Evolutionary conservation across 2,113 vertebrate genomes (phyloP), one percentile per base, ranked within the genome.

Genomic region (Anarrhichthys ocellatus): DNA sequence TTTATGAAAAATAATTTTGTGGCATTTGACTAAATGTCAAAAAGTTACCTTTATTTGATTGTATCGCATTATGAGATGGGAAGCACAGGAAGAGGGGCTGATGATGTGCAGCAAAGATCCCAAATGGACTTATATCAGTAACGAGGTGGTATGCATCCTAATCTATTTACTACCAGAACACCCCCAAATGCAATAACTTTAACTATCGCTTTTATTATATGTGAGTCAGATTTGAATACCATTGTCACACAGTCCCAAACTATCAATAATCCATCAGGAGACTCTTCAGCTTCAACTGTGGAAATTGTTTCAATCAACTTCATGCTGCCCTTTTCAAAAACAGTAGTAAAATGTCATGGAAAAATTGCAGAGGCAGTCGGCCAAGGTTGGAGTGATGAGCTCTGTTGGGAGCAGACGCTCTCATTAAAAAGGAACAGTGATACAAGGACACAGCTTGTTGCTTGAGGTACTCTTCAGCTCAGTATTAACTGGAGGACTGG

Each of bases 401-500:
- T 93, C 88, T 83, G 90, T 22, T 81, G 89, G 87, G 87, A 90
- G 90, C 75, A 59, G 70, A 69, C 11, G 13, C 42, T 48, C 82
- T 91, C 86, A 92, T 93, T 90, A 93, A 91, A 92, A 91, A 83
- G 63, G 90, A 68, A 83, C 75, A 48, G 70, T 40, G 42, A 24
- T 62, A 86, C 80, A 83, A 90, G 87, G 89, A 82, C 78, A 56
- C 24, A 4, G 76, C 59, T 82, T 83, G 87, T 80, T 91, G 82
- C 83, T 87, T 77, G 36, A 89, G 82, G 62, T 32, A 44, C 54
- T 50, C 10, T 79, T 88, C 76, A 77, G 48, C 58, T 38, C 40
- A 32, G 67, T 38, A 27, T 67, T 80, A 81, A 72, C 63, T 13
- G 40, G 71, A 87, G 71, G 78, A 54, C 6, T 58, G 73, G 32